phyloP scores from a whole-genome alignment of 2,888 invertebrate genomes.

The Amiota mariae region DNA sequence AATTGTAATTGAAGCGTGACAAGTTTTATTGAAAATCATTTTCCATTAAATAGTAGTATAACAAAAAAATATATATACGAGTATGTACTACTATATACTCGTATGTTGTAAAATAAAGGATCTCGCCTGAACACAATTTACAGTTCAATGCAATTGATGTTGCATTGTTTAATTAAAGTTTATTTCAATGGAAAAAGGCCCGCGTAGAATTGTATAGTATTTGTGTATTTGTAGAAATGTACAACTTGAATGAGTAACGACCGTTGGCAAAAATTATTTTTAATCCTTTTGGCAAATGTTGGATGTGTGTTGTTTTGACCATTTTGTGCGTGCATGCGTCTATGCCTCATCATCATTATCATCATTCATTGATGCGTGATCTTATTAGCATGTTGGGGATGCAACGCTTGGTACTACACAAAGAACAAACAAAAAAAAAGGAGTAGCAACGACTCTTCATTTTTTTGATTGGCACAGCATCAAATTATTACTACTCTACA shows the following conservation, averaged over 20 bases:
- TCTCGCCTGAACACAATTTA: constrained; percentile 12
- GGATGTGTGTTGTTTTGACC: constrained; percentile 19
- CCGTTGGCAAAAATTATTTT: constrained; percentile 2
- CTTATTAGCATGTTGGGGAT: constrained; percentile 37
- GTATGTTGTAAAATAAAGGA: too few species aligned
- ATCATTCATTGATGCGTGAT: constrained; percentile 11
- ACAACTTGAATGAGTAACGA: not conserved
- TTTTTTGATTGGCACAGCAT: too few species aligned
- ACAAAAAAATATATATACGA: constrained; percentile 11
- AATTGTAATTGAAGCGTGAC: constrained; percentile 18
- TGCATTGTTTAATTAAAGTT: constrained; percentile 48
- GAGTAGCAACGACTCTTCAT: too few species aligned
- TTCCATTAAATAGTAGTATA: constrained; percentile 3
- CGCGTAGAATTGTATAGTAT: not conserved
- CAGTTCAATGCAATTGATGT: constrained; percentile 43
- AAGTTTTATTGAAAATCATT: constrained; percentile 18
- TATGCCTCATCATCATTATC: constrained; percentile 2
- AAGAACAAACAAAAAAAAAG: too few species aligned
- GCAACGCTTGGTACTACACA: not conserved
- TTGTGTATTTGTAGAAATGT: not conserved
- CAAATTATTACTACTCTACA: too few species aligned
- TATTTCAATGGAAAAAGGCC: constrained; percentile 32
- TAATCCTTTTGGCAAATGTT: constrained; percentile 43
- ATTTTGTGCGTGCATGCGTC: constrained; percentile 7
- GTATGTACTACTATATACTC: too few species aligned